Evolutionary conservation across 2,888 invertebrate species (phyloP).

Genomic region (Cephalotes varians): DNA sequence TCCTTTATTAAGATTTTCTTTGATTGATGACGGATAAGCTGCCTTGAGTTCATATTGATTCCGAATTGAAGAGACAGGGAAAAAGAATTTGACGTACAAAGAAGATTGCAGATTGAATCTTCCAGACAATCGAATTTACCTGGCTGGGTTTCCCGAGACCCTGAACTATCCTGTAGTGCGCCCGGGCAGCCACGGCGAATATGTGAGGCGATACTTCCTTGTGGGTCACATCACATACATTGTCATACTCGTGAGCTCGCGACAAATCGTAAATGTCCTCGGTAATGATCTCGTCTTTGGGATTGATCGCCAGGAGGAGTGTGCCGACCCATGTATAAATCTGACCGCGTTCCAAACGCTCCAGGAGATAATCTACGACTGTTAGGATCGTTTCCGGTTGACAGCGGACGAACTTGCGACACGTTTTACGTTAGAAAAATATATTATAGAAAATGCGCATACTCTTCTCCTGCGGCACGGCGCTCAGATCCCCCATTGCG

Average conservation of each 20-base stretch:
- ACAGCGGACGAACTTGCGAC: not conserved
- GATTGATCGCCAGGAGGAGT: conserved; percentile 83
- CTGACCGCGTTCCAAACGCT: conserved; percentile 78
- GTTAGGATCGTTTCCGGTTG: conserved; percentile 48
- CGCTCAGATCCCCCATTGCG: conserved; percentile 73
- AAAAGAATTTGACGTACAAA: not conserved
- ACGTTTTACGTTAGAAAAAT: not conserved
- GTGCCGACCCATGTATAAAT: conserved; percentile 86
- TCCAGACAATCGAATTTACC: conserved; percentile 50
- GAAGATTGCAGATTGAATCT: not conserved
- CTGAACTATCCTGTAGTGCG: conserved; percentile 79
- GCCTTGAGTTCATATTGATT: not conserved
- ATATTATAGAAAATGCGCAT: conserved; percentile 66
- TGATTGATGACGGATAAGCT: not conserved
- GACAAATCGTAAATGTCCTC: conserved; percentile 70
- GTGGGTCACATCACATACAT: conserved; percentile 50
- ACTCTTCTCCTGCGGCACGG: conserved; percentile 73
- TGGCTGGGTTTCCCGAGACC: conserved; percentile 82
- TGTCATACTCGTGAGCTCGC: conserved; percentile 52
- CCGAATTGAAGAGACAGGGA: not conserved
- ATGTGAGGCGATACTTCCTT: conserved; percentile 78
- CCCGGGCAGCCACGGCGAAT: conserved; percentile 79
- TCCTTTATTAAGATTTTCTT: not conserved
- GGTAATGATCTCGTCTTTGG: conserved; percentile 72
- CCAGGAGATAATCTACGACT: conserved; percentile 83